phyloP scores from a whole-genome alignment of 2,888 invertebrate genomes.

The Pandemis heparana region DNA sequence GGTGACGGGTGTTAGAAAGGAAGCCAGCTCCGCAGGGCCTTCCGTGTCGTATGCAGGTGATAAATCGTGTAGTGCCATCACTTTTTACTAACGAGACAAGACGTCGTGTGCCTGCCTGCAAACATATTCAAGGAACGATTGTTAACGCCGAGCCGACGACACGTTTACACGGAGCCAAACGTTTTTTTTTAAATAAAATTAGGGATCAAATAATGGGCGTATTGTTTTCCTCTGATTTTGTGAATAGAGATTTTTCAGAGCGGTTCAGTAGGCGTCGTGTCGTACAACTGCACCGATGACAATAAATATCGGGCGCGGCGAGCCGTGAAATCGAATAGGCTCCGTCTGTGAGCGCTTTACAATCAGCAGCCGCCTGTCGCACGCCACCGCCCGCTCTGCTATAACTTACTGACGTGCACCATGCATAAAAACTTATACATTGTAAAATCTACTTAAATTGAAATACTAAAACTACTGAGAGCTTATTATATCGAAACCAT shows the following conservation, averaged over 20 bases:
- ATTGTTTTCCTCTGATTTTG: constrained; percentile 80
- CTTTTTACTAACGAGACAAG: constrained; percentile 84
- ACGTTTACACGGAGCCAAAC: constrained; percentile 50
- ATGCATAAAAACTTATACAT: constrained; percentile 77
- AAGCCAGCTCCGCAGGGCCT: constrained; percentile 63
- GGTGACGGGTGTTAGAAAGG: constrained; percentile 66
- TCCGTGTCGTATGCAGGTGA: constrained; percentile 76
- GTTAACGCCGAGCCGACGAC: constrained; percentile 60
- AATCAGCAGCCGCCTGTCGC: constrained; percentile 83
- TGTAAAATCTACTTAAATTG: constrained; percentile 46
- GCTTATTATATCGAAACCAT: not conserved
- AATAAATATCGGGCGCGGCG: constrained; percentile 84
- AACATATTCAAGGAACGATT: constrained; percentile 75
- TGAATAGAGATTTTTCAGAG: constrained; percentile 81
- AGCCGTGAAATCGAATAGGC: constrained; percentile 86
- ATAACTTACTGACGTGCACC: constrained; percentile 75
- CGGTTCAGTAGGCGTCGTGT: constrained; percentile 83
- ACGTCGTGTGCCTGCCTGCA: constrained; percentile 70
- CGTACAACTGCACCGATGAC: constrained; percentile 85
- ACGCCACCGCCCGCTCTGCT: constrained; percentile 65
- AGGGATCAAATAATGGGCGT: constrained; percentile 62
- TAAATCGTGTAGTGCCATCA: constrained; percentile 78
- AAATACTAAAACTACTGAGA: not conserved
- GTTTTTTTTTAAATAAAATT: constrained; percentile 65
- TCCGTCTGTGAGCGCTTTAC: constrained; percentile 85